phyloP scores from a whole-genome alignment of 2,888 invertebrate genomes.

The Baccha elongata region DNA sequence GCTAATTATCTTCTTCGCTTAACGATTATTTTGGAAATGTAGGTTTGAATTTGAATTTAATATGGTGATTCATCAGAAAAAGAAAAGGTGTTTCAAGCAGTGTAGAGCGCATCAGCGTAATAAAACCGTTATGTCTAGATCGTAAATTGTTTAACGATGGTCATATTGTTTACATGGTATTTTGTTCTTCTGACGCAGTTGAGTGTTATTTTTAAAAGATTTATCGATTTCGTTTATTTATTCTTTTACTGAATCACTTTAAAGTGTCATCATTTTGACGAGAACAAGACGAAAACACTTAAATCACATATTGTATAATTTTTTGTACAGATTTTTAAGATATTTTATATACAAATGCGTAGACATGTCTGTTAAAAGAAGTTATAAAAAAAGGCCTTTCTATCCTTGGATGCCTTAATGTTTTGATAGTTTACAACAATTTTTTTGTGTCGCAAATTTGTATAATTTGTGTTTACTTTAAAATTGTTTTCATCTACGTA shows the following conservation, averaged over 20 bases:
- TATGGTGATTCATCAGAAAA: conserved; percentile 43
- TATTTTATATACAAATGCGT: no score
- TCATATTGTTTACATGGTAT: conserved; percentile 48
- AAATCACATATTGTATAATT: conserved; percentile 15
- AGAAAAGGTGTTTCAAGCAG: background rate
- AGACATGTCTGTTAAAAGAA: no score
- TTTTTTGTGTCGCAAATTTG: no score
- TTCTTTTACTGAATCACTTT: conserved; percentile 14
- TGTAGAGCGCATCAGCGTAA: conserved; percentile 17
- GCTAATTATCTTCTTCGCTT: conserved; percentile 4
- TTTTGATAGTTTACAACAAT: no score
- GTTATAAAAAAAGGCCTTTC: no score
- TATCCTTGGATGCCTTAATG: no score
- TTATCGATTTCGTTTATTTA: background rate
- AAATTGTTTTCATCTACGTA: no score
- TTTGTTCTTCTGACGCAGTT: conserved; percentile 15
- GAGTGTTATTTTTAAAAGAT: conserved; percentile 28
- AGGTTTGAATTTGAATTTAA: conserved; percentile 31
- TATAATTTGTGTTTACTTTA: no score
- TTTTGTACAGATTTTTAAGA: background rate
- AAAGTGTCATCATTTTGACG: conserved; percentile 7
- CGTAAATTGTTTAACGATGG: conserved; percentile 50
- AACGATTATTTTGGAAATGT: conserved; percentile 35
- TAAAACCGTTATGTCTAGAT: conserved; percentile 30
- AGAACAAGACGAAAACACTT: conserved; percentile 5